Conservation (phyloP, 2,113 vertebrate genomes). For the Prietella phreatophila region DNA sequence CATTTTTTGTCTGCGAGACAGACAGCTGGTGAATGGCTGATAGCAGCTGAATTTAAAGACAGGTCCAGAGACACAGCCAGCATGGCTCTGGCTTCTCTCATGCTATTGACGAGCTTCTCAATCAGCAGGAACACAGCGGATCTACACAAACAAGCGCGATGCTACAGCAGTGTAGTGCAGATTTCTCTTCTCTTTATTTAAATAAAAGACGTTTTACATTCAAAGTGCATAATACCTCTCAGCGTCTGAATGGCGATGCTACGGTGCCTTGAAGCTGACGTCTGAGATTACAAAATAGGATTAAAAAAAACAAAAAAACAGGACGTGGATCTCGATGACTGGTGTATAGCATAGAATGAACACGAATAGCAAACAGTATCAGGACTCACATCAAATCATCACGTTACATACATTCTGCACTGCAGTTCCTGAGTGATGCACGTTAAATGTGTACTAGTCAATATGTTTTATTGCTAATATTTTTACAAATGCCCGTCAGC, state of each 20-base stretch:
- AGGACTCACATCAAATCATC: not conserved
- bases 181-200: conserved; percentile 6
- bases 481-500: not conserved
- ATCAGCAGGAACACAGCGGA: conserved; percentile 64
- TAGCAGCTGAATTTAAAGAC: conserved; percentile 75
- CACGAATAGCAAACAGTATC: not conserved
- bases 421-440: not conserved
- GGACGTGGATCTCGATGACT: not conserved
- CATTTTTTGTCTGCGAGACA: conserved; percentile 70
- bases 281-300: conserved; percentile 1
- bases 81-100: conserved; percentile 62
- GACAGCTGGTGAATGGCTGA: conserved; percentile 79
- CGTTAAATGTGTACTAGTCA: not conserved
- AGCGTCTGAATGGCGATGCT: not conserved
- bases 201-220: conserved; percentile 15
- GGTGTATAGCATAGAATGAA: not conserved
- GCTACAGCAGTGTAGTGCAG: conserved; percentile 61
- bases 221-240: not conserved
- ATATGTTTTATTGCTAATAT: not conserved
- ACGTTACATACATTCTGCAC: not conserved
- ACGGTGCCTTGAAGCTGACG: not conserved
- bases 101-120: conserved; percentile 53
- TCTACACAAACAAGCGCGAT: conserved; percentile 63
- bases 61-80: conserved; percentile 64
- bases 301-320: not conserved